Evolutionary conservation across 1,140 invertebrate genomes (phyloP), one percentile per base, ranked within the genome.

Genomic region (Drosophila punjabiensis): DNA sequence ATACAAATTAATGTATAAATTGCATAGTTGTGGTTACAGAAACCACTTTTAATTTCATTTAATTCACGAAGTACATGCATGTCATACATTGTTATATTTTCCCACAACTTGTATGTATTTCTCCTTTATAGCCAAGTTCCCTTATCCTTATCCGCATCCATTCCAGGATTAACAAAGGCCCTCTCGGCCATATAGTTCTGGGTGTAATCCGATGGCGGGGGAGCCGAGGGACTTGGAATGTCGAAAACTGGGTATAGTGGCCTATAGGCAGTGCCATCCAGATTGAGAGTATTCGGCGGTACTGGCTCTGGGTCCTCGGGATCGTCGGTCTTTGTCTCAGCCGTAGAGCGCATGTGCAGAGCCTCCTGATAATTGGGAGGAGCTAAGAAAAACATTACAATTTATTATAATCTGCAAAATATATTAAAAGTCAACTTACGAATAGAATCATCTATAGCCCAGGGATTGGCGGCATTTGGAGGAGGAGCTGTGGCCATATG

Each of bases 331-430:
- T 61, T 30, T 3, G 20, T 28, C 16, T 16, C 13, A 1, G 8
- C 11, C 0, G 56, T 30, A 13, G 60, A 24, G 1, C 71, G 75
- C 90, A 92, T 90, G 43, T 92, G 80, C 8, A 83, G 6, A 37
- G 91, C 91, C 67, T 86, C 82, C 60, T 92, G 87, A 18, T 92
- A 92, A 37, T 81, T 83, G n/a, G 91, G 91, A 8, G 84, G 79
- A 53, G 82, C 91, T 92, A 28, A 14, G n/a, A 68, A 65, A n/a
- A n/a, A 59, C 0, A 32, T 10, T 3, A 3, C 2, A 24, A 14
- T 30, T 11, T 7, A 58, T 24, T 28, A 7, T 0, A 52, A 30
- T 35, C 0, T 32, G 9, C 4, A 16, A 37, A 16, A 33, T 20
- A 37, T 0, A 11, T 32, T 33, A 24, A 24, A 5, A 53, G 24